Conservation (phyloP, 2,113 vertebrate genomes). For the Ptilorrhoa leucosticta region DNA sequence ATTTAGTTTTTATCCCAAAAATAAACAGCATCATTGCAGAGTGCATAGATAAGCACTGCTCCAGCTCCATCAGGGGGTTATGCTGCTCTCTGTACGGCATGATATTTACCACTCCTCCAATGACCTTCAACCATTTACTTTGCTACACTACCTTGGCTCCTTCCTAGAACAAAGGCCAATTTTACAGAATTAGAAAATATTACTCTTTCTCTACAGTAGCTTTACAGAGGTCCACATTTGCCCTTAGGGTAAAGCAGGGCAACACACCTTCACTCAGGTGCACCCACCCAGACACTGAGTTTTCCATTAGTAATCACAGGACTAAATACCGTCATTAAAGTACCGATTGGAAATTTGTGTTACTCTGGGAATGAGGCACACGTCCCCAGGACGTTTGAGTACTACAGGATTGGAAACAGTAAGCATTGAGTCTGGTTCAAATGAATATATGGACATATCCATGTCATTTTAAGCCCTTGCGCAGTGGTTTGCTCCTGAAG, state of each 20-base stretch:
- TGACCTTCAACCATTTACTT: conserved; percentile 31
- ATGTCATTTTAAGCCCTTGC: neutral
- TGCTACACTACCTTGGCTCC: neutral
- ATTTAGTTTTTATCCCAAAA: conserved; percentile 41
- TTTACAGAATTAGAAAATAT: neutral
- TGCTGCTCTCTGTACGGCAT: neutral
- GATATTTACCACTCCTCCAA: conserved; percentile 26
- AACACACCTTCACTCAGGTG: neutral
- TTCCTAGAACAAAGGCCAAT: neutral
- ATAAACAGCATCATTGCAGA: neutral
- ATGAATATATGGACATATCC: rapidly evolving
- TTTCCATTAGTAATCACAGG: neutral
- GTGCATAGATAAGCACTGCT: neutral
- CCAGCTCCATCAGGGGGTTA: neutral
- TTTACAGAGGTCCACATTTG: neutral
- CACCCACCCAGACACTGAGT: neutral
- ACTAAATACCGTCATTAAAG: neutral
- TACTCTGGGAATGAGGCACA: neutral
- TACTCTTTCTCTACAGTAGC: neutral
- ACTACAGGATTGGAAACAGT: neutral
- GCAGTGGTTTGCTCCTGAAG: neutral
- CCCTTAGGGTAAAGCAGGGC: neutral
- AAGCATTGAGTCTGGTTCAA: neutral
- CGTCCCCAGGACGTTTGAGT: neutral
- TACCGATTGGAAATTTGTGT: neutral